Base-by-base conservation (phyloP, 1,140 invertebrate genomes). In the Parasteatoda tepidariorum region DNA sequence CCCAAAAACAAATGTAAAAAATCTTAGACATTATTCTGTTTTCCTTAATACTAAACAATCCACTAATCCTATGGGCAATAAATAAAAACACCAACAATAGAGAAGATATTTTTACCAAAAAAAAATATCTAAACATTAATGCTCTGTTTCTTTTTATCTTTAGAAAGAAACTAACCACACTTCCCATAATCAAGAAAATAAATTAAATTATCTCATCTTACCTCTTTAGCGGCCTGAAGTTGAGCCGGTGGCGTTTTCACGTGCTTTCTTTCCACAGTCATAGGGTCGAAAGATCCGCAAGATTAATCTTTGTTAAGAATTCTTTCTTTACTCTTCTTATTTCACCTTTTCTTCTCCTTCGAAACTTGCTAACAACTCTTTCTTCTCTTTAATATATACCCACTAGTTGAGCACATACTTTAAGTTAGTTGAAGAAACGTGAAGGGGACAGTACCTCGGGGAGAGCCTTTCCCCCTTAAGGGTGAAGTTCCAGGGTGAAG, bases 331-430 rank as follows among this genome's bases (percentile, higher is more conserved):
- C 38, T 18, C 18, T 48, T 48, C 38, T 48, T 48, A 48, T 4
- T 48, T 48, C 38, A 13, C 38, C 38, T 18, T 2, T 48, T 48
- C 18, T 22, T 22, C 2, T 22, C 7, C 4, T 67, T n/a, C 18
- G 9, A 34, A 24, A 67, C 31, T n/a, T 34, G 30, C 24, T 30
- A 22, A 33, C 28, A 34, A 15, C 31, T 0, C 22, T 22, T 31
- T 34, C 7, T n/a, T 7, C n/a, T 15, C 18, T 31, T 30, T 11
- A 7, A 22, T 13, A 24, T 18, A 33, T n/a, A 79, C 62, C 75
- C 75, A 79, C 75, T 79, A 79, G 75, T 79, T 79, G 75, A 79
- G 64, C 48, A 67, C 34, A 67, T 67, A 41, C 75, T 73, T 55
- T 13, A 66, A 26, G 2, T 31, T 31, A 30, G 62, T 30, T 7